Conservation (phyloP, 2,797 vertebrate species). For the Pelobates cultripes region DNA sequence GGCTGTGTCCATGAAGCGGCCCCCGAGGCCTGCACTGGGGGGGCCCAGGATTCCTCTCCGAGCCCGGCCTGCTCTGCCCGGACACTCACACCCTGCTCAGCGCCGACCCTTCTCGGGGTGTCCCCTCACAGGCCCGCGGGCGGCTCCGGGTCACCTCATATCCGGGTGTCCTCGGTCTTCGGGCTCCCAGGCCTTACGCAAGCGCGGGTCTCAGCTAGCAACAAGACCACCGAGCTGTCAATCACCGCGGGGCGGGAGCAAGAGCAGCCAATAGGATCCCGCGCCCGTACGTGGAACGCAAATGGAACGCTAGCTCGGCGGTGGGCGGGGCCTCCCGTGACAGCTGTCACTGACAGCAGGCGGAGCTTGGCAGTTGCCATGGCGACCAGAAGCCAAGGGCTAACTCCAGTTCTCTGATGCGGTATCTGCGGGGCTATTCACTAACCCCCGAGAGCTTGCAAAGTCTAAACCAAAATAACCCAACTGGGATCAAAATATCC, state of each 20-base stretch:
- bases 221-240: conserved; percentile 7
- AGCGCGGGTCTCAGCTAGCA: not conserved
- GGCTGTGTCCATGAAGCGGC: conserved; percentile 26
- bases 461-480: no score
- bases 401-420: no score
- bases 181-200: conserved; percentile 33
- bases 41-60: conserved; percentile 13
- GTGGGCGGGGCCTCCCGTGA: conserved; percentile 14
- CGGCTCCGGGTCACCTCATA: conserved; percentile 51
- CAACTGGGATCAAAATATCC: no score
- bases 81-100: not conserved
- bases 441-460: no score
- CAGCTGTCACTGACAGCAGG: conserved; percentile 28
- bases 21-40: conserved; percentile 20
- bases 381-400: not conserved
- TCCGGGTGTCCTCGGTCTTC: conserved; percentile 31
- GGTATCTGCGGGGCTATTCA: no score
- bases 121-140: conserved; percentile 25
- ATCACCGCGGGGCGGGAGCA: conserved; percentile 16
- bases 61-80: not conserved
- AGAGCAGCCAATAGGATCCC: not conserved
- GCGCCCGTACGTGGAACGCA: not conserved
- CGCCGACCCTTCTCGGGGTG: not conserved
- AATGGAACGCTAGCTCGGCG: not conserved
- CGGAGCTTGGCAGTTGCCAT: not conserved